These are phyloP conservation scores for Harpagoxenus sublaevis DNA, from an alignment of 2,888 invertebrate genomes.

Conservation along the genomic window DNA sequence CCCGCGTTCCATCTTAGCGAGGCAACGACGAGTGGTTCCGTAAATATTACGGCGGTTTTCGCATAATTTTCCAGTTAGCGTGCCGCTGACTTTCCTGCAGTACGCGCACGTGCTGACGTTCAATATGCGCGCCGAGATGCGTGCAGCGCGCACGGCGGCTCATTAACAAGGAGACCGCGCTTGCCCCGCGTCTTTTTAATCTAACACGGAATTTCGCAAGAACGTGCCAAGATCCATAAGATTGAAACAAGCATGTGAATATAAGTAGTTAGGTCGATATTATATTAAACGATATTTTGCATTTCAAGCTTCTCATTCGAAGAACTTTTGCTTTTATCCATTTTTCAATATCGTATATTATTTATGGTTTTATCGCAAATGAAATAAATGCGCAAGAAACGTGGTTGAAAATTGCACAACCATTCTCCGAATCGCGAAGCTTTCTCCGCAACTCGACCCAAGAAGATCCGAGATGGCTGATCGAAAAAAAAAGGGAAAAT, in stretches of 20 bases:
- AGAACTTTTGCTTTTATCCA: not conserved
- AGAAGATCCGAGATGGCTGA: not conserved
- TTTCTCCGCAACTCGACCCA: not conserved
- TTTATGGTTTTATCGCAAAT: not conserved
- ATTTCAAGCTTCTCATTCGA: not conserved
- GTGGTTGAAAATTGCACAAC: not conserved
- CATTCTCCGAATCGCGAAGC: not conserved
- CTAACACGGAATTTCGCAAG: not conserved
- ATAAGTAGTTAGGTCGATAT: no score
- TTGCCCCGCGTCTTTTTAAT: not conserved
- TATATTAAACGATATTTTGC: no score
- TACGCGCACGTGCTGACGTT: not conserved
- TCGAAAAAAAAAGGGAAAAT: not conserved
- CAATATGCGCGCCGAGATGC: not conserved
- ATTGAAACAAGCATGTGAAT: not conserved
- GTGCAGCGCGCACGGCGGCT: not conserved
- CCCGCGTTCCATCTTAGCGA: slow-evolving; percentile 47
- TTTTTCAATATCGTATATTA: not conserved
- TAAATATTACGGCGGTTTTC: slow-evolving; percentile 42
- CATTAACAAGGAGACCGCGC: slow-evolving; percentile 6
- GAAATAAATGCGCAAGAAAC: not conserved
- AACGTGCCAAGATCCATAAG: not conserved
- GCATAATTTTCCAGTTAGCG: slow-evolving; percentile 45
- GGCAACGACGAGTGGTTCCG: slow-evolving; percentile 35
- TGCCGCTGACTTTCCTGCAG: slow-evolving; percentile 1